These are phyloP conservation scores for Pao palembangensis DNA, from an alignment of 2,113 vertebrate species.

Conservation along the genomic window DNA sequence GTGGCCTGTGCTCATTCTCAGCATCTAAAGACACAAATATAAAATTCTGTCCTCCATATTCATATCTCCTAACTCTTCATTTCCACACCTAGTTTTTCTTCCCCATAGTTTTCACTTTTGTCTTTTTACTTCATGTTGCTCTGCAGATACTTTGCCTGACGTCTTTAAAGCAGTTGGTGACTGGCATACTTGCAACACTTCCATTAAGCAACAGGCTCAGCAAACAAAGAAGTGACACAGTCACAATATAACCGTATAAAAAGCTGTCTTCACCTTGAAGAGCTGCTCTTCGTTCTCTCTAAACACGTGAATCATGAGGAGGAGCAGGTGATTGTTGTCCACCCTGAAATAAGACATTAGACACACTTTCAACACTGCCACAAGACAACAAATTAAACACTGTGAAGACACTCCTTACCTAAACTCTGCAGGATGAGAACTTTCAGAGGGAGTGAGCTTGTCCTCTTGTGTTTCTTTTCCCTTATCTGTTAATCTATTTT, in stretches of 20 bases:
- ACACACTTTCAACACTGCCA: neutral
- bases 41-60: neutral
- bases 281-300: constrained; percentile 96
- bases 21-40: constrained; percentile 77
- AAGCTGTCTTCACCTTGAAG: constrained; percentile 79
- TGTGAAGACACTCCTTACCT: constrained; percentile 74
- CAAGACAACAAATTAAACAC: neutral
- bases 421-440: constrained; percentile 88
- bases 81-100: no score
- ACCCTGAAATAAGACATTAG: constrained; percentile 76
- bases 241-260: neutral
- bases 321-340: constrained; percentile 95
- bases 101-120: neutral
- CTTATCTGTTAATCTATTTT: constrained; percentile 44
- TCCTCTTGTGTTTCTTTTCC: constrained; percentile 62
- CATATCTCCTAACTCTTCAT: no score
- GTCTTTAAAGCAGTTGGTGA: neutral
- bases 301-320: constrained; percentile 98
- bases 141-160: no score
- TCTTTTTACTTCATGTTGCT: neutral
- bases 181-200: constrained; percentile 33
- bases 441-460: constrained; percentile 78
- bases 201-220: constrained; percentile 6
- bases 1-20: constrained; percentile 95
- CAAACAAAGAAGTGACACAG: neutral